A percentile compares a stretch with the other conserved stretches of the same genome.
Conservation (phyloP, 2,113 vertebrate genomes). For the Dicerorhinus sumatrensis region DNA sequence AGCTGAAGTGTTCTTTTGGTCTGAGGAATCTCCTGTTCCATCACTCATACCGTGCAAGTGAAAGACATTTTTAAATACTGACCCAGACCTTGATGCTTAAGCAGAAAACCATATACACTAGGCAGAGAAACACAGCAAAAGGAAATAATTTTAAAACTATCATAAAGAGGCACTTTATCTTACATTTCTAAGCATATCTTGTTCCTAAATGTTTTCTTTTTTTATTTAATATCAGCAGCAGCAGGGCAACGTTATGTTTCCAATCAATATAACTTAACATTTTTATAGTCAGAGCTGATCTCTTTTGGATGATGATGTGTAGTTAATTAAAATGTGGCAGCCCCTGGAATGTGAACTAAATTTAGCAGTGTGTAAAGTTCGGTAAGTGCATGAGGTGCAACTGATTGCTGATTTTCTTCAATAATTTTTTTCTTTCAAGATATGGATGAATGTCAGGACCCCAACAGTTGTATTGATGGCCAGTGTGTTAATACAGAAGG, state of each 20-base stretch:
- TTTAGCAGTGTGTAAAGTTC: slow-evolving; percentile 36
- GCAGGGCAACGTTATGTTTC: not conserved
- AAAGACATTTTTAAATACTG: slow-evolving; percentile 76
- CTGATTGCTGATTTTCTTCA: slow-evolving; percentile 73
- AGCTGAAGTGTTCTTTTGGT: slow-evolving; percentile 65
- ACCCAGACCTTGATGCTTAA: slow-evolving; percentile 81
- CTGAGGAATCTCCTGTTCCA: slow-evolving; percentile 75
- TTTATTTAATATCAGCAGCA: slow-evolving; percentile 66
- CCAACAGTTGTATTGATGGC: slow-evolving; percentile 92
- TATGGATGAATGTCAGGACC: slow-evolving; percentile 96
- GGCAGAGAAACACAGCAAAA: slow-evolving; percentile 79
- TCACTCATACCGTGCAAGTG: slow-evolving; percentile 74
- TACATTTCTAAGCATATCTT: slow-evolving; percentile 73
- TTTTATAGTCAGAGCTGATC: not conserved
- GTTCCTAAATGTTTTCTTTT: slow-evolving; percentile 68
- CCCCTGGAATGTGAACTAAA: slow-evolving; percentile 50
- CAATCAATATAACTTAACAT: slow-evolving; percentile 30
- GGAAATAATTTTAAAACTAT: slow-evolving; percentile 81
- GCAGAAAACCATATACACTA: slow-evolving; percentile 77
- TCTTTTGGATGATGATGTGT: not conserved
- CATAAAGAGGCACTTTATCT: slow-evolving; percentile 78
- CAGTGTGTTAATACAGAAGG: slow-evolving; percentile 95
- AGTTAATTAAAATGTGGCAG: slow-evolving; percentile 62
- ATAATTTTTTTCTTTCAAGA: slow-evolving; percentile 87
- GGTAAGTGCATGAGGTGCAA: not conserved